A percentile compares a stretch with the other conserved stretches of the same genome.
Conservation (phyloP, 2,888 invertebrate genomes). For the Chrysolina oricalcia region DNA sequence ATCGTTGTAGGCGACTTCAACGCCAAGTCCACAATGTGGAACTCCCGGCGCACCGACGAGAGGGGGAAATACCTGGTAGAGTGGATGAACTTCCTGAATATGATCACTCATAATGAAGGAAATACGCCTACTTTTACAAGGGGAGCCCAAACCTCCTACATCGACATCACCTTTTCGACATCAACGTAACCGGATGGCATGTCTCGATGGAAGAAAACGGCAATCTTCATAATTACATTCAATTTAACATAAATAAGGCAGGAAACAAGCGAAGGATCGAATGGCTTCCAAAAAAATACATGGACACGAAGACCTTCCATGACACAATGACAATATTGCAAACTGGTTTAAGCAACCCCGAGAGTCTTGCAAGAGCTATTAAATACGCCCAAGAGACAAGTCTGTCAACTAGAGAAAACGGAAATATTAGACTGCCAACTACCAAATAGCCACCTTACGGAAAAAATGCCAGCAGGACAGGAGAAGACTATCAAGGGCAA, state of each 20-base stretch:
- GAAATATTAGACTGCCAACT: background rate
- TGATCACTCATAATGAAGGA: slow-evolving; percentile 4
- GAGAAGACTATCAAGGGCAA: background rate
- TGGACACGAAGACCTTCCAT: background rate
- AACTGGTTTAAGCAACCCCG: background rate
- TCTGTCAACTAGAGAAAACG: no score
- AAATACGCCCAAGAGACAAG: background rate
- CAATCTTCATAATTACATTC: no score
- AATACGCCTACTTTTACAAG: no score
- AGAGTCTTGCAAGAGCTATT: background rate
- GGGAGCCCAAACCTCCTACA: no score
- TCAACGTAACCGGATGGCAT: no score
- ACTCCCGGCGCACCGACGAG: background rate
- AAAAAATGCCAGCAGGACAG: slow-evolving; percentile 4
- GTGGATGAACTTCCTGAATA: background rate
- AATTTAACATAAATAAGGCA: no score
- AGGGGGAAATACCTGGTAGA: no score
- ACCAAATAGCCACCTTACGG: background rate
- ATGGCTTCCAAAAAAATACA: background rate
- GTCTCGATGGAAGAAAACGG: no score
- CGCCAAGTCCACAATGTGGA: background rate
- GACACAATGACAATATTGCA: background rate
- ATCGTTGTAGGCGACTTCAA: background rate
- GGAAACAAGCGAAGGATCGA: background rate
- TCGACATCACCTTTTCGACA: no score